These are phyloP conservation scores for Papilio elwesi DNA, from an alignment of 2,888 invertebrate genomes.

Conservation along the genomic window DNA sequence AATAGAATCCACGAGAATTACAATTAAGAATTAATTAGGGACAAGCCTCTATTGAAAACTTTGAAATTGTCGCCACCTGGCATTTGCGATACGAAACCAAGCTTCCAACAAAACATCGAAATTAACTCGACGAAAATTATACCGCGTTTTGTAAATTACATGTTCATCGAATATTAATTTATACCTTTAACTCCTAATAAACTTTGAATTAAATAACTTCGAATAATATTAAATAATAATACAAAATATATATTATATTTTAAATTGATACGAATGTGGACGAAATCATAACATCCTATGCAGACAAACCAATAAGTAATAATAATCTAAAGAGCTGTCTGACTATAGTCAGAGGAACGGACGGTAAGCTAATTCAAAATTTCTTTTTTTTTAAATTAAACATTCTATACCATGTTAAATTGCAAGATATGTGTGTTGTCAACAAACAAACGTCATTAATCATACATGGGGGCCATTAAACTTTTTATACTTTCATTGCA, in stretches of 20 bases:
- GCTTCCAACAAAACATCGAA: conserved; percentile 53
- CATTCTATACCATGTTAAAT: too few species aligned
- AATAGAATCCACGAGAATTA: conserved; percentile 58
- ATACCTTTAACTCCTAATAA: not conserved
- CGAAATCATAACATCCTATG: too few species aligned
- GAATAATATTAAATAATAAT: not conserved
- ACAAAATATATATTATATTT: not conserved
- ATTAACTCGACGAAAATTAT: conserved; percentile 56
- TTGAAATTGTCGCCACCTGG: conserved; percentile 66
- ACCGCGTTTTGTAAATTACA: conserved; percentile 55
- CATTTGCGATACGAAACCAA: conserved; percentile 57
- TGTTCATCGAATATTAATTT: not conserved
- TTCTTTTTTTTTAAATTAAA: too few species aligned
- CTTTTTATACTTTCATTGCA: too few species aligned
- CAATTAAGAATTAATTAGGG: conserved; percentile 68
- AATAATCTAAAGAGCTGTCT: too few species aligned
- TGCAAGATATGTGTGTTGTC: too few species aligned
- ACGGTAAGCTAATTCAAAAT: too few species aligned
- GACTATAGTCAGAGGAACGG: too few species aligned
- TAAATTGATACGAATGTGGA: too few species aligned
- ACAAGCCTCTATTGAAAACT: conserved; percentile 62
- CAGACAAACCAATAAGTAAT: too few species aligned
- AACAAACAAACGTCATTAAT: too few species aligned
- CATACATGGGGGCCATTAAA: too few species aligned
- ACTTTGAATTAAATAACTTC: not conserved